Conservation (phyloP, 2,797 vertebrate species). For the Etheostoma nigrum region DNA sequence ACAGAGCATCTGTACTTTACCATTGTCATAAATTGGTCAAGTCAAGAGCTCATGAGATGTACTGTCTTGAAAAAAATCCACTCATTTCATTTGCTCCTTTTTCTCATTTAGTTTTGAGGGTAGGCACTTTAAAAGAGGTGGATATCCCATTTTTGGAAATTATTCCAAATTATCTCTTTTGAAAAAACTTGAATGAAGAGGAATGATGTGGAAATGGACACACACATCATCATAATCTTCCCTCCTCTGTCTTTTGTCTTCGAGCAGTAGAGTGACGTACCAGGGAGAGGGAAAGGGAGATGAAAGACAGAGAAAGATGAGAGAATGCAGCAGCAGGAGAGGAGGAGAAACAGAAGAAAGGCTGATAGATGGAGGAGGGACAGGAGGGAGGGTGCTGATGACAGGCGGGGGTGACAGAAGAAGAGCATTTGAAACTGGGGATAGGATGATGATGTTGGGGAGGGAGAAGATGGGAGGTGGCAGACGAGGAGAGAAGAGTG, state of each 20-base stretch:
- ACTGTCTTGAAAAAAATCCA: not conserved
- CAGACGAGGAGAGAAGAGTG: conserved; percentile 24
- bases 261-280: conserved; percentile 25
- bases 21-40: not conserved
- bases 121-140: not conserved
- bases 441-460: conserved; percentile 8
- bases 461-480: conserved; percentile 37
- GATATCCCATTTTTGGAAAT: conserved; percentile 26
- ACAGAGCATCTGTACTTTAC: rapidly evolving
- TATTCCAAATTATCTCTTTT: not conserved
- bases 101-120: conserved; percentile 19
- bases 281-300: conserved; percentile 3
- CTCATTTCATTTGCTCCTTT: conserved; percentile 11
- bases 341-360: not conserved
- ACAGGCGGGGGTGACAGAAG: not conserved
- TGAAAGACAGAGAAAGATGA: conserved; percentile 36
- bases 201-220: conserved; percentile 20
- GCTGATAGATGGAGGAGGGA: not conserved
- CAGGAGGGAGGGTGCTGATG: not conserved
- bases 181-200: conserved; percentile 9
- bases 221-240: conserved; percentile 5
- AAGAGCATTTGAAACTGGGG: not conserved
- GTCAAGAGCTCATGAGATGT: not conserved
- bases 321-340: conserved; percentile 30
- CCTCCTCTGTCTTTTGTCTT: conserved; percentile 32